phyloP scores from a whole-genome alignment of 1,140 invertebrate species.

The Zaprionus taronus region DNA sequence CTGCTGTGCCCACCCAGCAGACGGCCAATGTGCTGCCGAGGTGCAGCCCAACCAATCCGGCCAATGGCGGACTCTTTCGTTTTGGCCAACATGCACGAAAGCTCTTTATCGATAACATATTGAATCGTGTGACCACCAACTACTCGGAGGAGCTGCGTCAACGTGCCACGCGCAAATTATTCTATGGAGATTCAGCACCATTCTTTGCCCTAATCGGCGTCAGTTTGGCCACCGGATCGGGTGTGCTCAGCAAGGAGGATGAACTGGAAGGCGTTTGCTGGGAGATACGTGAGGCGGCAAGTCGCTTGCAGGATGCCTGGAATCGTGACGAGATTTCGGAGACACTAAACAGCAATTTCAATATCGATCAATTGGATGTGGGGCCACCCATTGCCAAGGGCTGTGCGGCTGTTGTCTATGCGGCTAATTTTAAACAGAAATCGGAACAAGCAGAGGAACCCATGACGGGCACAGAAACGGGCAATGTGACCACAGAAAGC shows the following conservation, averaged over 20 bases:
- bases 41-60: slow-evolving; percentile 6
- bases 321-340: slow-evolving; percentile 85
- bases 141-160: slow-evolving; percentile 87
- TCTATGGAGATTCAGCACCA: slow-evolving; percentile 89
- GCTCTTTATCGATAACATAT: slow-evolving; percentile 89
- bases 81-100: slow-evolving; percentile 87
- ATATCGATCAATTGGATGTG: slow-evolving; percentile 88
- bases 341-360: slow-evolving; percentile 79
- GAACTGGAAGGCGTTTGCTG: slow-evolving; percentile 91
- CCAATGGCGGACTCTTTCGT: slow-evolving; percentile 85
- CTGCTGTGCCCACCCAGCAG: slow-evolving; percentile 8
- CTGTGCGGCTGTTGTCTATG: slow-evolving; percentile 92
- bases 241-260: slow-evolving; percentile 91
- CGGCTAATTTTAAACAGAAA: slow-evolving; percentile 86
- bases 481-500: neutral
- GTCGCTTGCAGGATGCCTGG: slow-evolving; percentile 87
- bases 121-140: slow-evolving; percentile 88
- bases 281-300: slow-evolving; percentile 90
- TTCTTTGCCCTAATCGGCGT: slow-evolving; percentile 91
- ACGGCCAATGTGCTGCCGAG: slow-evolving; percentile 40
- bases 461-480: neutral
- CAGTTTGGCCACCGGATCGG: slow-evolving; percentile 89
- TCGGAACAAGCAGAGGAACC: neutral
- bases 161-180: slow-evolving; percentile 87
- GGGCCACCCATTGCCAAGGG: slow-evolving; percentile 92